phyloP scores from a whole-genome alignment of 2,113 vertebrate species.

The Emydura subglobosa region DNA sequence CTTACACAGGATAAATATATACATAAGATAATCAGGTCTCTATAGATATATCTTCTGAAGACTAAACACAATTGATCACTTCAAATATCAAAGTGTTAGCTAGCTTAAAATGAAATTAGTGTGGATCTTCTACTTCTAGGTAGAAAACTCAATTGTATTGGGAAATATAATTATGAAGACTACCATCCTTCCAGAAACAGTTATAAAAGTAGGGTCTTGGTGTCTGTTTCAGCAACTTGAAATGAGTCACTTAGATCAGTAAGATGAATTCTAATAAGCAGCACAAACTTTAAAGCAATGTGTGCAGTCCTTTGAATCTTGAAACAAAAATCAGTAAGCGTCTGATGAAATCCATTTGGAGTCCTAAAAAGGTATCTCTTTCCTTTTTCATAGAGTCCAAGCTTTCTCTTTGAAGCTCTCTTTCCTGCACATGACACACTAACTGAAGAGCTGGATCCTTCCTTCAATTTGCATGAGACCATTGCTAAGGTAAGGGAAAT shows the following conservation, averaged over 20 bases:
- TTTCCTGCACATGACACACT: slow-evolving; percentile 76
- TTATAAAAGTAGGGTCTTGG: background rate
- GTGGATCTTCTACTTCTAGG: background rate
- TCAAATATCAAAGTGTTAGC: slow-evolving; percentile 24
- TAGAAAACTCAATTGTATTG: slow-evolving; percentile 2
- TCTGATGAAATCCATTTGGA: slow-evolving; percentile 57
- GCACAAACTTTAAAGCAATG: slow-evolving; percentile 53
- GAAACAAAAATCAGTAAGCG: slow-evolving; percentile 62
- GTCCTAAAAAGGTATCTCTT: slow-evolving; percentile 54
- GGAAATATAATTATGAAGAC: slow-evolving; percentile 12
- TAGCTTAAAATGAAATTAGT: background rate
- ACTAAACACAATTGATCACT: background rate
- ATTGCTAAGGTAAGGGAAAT: slow-evolving; percentile 88
- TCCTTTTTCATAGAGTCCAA: slow-evolving; percentile 81
- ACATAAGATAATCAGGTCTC: too few species aligned
- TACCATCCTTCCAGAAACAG: slow-evolving; percentile 18
- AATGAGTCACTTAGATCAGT: slow-evolving; percentile 55
- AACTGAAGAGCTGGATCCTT: slow-evolving; percentile 84
- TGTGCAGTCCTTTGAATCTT: slow-evolving; percentile 58
- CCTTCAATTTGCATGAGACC: slow-evolving; percentile 89
- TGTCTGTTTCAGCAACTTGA: background rate
- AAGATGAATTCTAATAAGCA: slow-evolving; percentile 19
- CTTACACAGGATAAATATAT: background rate
- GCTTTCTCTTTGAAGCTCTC: slow-evolving; percentile 89
- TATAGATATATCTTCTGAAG: background rate